Evolutionary conservation across 2,888 invertebrate species (phyloP), one percentile per base, ranked within the genome.

Genomic region (Drosophila pegasa): DNA sequence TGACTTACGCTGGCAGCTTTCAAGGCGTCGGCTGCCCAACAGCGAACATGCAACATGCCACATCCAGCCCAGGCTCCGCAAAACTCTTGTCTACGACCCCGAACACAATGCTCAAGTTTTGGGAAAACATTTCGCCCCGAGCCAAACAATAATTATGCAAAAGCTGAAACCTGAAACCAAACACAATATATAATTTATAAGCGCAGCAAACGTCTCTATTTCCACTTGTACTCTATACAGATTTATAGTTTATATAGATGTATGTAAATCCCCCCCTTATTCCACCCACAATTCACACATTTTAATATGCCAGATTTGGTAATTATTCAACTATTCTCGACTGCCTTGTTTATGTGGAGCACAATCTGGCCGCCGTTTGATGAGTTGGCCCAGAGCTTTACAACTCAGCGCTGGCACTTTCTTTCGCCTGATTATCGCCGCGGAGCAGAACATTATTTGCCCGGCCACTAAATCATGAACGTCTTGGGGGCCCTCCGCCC

Each of bases 1-100:
- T 89, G 82, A 87, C 89, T 87, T 81, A 78, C 80, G 85, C 89
- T 69, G 63, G 67, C 78, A 73, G 67, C 58, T 66, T 66, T 73
- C 67, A 78, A 74, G 74, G 78, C 74, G 78, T 78, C 78, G 60
- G 48, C 73, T 59, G 55, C 60, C 68, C 78, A 59, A 59, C 57
- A 61, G 61, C 71, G 74, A 75, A 82, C 88, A 87, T 90, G 78
- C 75, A 63, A 68, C 68, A 52, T 65, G 51, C 73, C 55, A 6
- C 33, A 3, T 16, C 22, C 37, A 47, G 9, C 16, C 2, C 20
- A 1, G 22, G 22, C 35, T 3, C 40, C 47, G 8, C 43, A 7
- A 16, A 29, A 31, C 29, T 47, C n/a, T 31, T 33, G 31, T 9
- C 70, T 66, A 67, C 71, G 9, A 27, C 38, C 27, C 41, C 48